Percentiles rank a stretch among this genome's conserved stretches.
Conservation (phyloP, 2,113 vertebrate species). For the Progne subis region DNA sequence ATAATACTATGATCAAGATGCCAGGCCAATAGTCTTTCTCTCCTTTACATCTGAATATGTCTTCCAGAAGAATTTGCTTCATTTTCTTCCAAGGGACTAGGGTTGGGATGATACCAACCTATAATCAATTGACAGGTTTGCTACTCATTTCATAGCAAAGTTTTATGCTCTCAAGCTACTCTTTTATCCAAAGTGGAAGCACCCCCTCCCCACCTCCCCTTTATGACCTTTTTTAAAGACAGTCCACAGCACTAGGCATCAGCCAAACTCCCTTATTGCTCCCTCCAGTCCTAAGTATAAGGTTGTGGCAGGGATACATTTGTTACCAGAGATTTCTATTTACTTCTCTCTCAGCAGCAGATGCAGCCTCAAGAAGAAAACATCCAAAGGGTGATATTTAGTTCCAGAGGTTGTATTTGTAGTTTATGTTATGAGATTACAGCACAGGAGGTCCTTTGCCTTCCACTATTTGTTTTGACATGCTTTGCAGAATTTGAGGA, state of each 20-base stretch:
- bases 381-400: background rate
- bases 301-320: background rate
- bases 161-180: background rate
- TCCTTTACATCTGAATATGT: background rate
- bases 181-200: background rate
- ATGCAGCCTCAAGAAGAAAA: background rate
- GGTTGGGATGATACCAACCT: background rate
- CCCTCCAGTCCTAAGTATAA: background rate
- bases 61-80: background rate
- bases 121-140: background rate
- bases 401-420: slow-evolving; percentile 26
- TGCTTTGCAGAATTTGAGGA: slow-evolving; percentile 5
- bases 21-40: background rate
- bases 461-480: background rate
- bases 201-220: background rate
- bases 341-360: background rate
- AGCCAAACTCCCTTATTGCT: background rate
- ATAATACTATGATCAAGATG: background rate
- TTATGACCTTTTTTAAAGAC: background rate
- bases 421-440: slow-evolving; percentile 6
- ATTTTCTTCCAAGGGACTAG: background rate
- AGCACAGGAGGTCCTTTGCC: background rate
- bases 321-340: background rate
- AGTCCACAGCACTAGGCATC: background rate
- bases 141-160: background rate